Conservation (phyloP, 1,140 invertebrate genomes). For the Aradophagus sp. region DNA sequence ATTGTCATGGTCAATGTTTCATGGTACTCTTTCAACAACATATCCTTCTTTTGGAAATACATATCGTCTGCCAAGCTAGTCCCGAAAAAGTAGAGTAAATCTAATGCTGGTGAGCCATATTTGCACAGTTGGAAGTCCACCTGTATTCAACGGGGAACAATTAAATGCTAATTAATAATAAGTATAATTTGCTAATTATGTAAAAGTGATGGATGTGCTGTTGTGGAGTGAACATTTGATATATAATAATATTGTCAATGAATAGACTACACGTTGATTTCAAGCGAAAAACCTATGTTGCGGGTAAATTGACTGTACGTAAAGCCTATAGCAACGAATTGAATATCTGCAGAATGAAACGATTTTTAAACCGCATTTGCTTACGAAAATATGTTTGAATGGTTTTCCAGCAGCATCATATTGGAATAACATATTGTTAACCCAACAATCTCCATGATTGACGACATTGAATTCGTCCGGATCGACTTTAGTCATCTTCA, state of each 20-base stretch:
- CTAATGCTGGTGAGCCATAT: constrained; percentile 73
- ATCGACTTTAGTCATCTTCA: constrained; percentile 38
- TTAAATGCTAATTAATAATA: constrained; percentile 1
- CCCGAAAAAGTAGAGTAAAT: constrained; percentile 75
- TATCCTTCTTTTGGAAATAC: constrained; percentile 58
- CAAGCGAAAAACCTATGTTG: no score
- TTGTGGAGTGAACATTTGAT: no score
- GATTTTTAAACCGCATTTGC: no score
- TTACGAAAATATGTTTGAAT: constrained; percentile 69
- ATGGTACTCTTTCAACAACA: constrained; percentile 70
- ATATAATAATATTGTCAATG: no score
- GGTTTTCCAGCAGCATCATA: constrained; percentile 73
- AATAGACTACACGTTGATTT: no score
- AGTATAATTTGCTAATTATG: no score
- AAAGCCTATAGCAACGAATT: no score
- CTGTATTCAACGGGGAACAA: constrained; percentile 54
- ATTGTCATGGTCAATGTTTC: constrained; percentile 61
- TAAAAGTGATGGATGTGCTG: no score
- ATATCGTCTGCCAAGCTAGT: constrained; percentile 67
- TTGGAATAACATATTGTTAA: constrained; percentile 80
- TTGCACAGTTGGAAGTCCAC: constrained; percentile 76
- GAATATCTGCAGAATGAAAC: no score
- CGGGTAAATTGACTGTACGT: no score
- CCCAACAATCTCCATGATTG: constrained; percentile 80
- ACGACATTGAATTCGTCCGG: constrained; percentile 76